Percentiles rank a stretch among this genome's conserved stretches.
phyloP scores from a whole-genome alignment of 2,888 invertebrate species.

The Conistra vaccinii region DNA sequence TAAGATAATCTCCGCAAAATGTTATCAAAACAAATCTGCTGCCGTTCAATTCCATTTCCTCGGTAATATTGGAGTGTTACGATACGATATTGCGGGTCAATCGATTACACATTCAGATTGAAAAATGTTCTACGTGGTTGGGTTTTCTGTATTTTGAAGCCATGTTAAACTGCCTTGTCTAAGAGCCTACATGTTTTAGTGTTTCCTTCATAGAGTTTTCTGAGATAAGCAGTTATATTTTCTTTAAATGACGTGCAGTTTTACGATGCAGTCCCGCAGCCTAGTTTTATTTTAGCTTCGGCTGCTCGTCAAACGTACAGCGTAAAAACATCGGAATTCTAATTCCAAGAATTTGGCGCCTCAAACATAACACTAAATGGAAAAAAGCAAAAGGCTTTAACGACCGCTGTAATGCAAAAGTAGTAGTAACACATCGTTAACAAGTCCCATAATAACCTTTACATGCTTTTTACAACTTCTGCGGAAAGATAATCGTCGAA shows the following conservation, averaged over 20 bases:
- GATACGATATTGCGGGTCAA: conserved; percentile 51
- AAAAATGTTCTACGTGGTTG: conserved; percentile 29
- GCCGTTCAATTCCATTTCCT: conserved; percentile 52
- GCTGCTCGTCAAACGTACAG: neutral
- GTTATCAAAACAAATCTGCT: conserved; percentile 61
- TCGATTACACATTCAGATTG: conserved; percentile 47
- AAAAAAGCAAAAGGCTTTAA: conserved; percentile 38
- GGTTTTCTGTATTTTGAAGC: conserved; percentile 9
- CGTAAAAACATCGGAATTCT: neutral
- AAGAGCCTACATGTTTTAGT: neutral
- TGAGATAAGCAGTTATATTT: neutral
- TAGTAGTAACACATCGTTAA: conserved; percentile 32
- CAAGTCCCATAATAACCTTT: conserved; percentile 42
- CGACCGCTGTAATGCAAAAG: conserved; percentile 25
- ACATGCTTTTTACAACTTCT: conserved; percentile 48
- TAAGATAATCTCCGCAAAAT: conserved; percentile 53
- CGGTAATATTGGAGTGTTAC: conserved; percentile 52
- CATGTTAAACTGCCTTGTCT: neutral
- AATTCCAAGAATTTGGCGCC: conserved; percentile 25
- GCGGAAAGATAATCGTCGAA: conserved; percentile 31
- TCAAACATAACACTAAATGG: conserved; percentile 30
- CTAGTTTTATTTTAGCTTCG: neutral
- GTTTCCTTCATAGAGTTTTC: neutral
- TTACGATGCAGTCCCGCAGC: neutral
- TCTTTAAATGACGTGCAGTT: neutral